These are phyloP conservation scores for Odontocolon sp. DNA, from an alignment of 2,888 invertebrate species.

Conservation along the genomic window DNA sequence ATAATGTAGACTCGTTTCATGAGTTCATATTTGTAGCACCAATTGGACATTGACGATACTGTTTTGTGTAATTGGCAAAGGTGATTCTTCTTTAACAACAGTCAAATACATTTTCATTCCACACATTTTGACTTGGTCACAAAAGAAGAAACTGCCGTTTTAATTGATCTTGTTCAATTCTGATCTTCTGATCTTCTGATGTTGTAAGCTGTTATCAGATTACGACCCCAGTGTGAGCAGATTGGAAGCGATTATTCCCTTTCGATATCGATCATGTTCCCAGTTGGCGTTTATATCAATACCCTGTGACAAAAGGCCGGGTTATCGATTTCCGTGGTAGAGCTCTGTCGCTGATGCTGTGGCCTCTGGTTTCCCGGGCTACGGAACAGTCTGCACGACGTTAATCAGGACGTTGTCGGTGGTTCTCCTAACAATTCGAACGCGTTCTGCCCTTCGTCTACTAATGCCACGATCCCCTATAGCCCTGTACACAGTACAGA, in stretches of 20 bases:
- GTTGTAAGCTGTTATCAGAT: too few relatives aligned
- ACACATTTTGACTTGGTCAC: too few relatives aligned
- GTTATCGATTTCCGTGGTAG: conserved; percentile 53
- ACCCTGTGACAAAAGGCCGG: conserved; percentile 44
- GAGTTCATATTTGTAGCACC: too few relatives aligned
- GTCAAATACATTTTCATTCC: too few relatives aligned
- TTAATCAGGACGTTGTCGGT: conserved; percentile 56
- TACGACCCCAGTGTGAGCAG: not conserved
- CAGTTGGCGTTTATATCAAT: conserved; percentile 26
- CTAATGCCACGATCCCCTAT: conserved; percentile 42
- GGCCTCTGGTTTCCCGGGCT: conserved; percentile 44
- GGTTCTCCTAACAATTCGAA: conserved; percentile 55
- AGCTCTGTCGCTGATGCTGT: conserved; percentile 22
- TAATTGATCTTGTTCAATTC: too few relatives aligned
- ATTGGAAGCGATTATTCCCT: conserved; percentile 31
- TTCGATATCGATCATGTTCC: conserved; percentile 39
- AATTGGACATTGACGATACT: too few relatives aligned
- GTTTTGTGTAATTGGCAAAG: too few relatives aligned
- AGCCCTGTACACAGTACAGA: conserved; percentile 9
- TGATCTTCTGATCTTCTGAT: too few relatives aligned
- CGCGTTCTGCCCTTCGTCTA: conserved; percentile 33
- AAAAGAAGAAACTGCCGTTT: too few relatives aligned
- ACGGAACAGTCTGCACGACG: conserved; percentile 42
- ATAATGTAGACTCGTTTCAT: too few relatives aligned
- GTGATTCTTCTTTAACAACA: too few relatives aligned